Evolutionary conservation across 2,797 vertebrate species (phyloP), one percentile per base, ranked within the genome.

Genomic region (Bovichtus diacanthus): DNA sequence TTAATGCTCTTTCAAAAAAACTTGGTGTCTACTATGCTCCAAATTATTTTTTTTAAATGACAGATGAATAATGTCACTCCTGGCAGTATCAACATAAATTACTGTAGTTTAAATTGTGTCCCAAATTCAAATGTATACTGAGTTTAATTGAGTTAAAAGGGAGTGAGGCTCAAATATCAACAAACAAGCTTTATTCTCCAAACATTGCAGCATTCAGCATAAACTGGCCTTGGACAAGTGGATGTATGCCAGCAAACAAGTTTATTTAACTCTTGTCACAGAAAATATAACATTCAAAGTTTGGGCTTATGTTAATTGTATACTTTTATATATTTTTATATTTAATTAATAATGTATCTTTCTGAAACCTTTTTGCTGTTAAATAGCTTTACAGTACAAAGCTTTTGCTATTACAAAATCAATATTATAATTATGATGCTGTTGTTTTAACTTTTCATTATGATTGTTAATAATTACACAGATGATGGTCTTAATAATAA

Each of bases 171-270:
- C 15, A 39, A 11, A n/a, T 13, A 34, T 19, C 3, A 4, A 13
- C 7, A 54, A 64, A 78, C n/a, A 53, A 61, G 2, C 18, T 55
- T 70, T 55, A 58, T 62, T 60, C 27, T 49, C 43, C 6, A 67
- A 59, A 27, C 6, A 47, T 16, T 29, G 23, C 5, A 43, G 5
- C 5, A 54, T 54, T 62, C 36, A 2, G 50, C 3, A 23, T 72
- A 39, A 75, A 31, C 16, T 49, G 39, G 7, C 66, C 41, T 59
- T 56, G 25, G 29, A 55, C 1, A 16, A 3, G 25, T 49, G 21
- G 11, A 31, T 0, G 2, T 5, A 8, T 65, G 38, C 19, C 41
- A 74, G 8, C 8, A 66, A 60, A 39, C 6, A 54, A 0, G 46
- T 44, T 63, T 34, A 47, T 78, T 47, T 49, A 27, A 58, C 23